phyloP scores from a whole-genome alignment of 2,888 invertebrate genomes.

The Pammene aurita region DNA sequence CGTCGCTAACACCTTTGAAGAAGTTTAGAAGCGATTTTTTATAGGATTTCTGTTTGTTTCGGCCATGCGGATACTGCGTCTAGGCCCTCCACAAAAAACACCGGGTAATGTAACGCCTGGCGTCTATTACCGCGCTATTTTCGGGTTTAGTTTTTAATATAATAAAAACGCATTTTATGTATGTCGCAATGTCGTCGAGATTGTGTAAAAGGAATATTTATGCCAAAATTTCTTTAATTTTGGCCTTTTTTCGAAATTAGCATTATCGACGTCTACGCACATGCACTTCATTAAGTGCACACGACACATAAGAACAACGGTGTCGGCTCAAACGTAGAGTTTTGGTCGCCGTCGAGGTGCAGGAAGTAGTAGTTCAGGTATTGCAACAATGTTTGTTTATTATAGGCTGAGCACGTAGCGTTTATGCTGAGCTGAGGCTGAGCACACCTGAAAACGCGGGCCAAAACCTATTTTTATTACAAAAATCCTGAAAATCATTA shows the following conservation, averaged over 20 bases:
- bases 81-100: background rate
- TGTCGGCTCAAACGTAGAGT: background rate
- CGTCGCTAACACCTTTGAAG: background rate
- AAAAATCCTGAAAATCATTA: too few species aligned
- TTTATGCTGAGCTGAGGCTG: background rate
- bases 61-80: too few species aligned
- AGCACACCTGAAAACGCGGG: too few species aligned
- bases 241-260: background rate
- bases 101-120: too few species aligned
- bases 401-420: background rate
- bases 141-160: too few species aligned
- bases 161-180: too few species aligned
- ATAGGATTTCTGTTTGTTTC: background rate
- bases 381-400: background rate
- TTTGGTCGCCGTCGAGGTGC: background rate
- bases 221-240: background rate
- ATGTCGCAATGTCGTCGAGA: too few species aligned
- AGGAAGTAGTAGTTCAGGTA: conserved; percentile 1
- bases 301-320: background rate
- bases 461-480: too few species aligned
- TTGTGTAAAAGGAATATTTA: too few species aligned
- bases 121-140: too few species aligned
- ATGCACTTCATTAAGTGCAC: background rate
- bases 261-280: background rate
- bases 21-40: background rate